Evolutionary conservation across 2,888 invertebrate genomes (phyloP).

Genomic region (Hipparchia semele): DNA sequence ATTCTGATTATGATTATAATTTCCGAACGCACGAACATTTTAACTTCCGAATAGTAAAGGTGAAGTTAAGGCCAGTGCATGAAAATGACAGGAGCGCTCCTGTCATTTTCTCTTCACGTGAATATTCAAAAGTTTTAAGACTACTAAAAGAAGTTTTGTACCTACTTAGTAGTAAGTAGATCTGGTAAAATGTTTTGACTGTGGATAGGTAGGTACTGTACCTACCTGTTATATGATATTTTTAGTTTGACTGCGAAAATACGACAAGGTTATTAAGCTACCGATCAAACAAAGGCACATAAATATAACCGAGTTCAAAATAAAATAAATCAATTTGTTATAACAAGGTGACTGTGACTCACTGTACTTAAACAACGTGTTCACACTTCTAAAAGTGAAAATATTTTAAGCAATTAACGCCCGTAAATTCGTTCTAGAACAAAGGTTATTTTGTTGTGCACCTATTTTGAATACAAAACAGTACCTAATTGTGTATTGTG

Average conservation of each 20-base stretch:
- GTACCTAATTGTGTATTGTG: no score
- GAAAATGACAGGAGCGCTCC: no score
- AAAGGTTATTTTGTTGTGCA: not conserved
- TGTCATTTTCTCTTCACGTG: no score
- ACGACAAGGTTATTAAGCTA: slow-evolving; percentile 8
- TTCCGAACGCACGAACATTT: no score
- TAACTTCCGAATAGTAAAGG: no score
- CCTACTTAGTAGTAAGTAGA: no score
- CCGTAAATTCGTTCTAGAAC: not conserved
- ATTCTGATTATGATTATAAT: no score
- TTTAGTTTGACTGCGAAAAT: slow-evolving; percentile 5
- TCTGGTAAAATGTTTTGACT: not conserved
- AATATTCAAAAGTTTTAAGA: no score
- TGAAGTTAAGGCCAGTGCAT: no score
- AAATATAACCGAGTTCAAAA: not conserved
- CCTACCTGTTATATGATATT: not conserved
- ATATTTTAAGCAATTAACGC: not conserved
- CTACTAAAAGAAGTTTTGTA: no score
- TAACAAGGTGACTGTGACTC: slow-evolving; percentile 13
- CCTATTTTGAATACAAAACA: no score
- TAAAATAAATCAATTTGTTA: slow-evolving; percentile 14
- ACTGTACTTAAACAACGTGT: not conserved
- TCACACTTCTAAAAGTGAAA: not conserved
- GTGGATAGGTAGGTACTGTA: not conserved
- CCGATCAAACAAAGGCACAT: slow-evolving; percentile 5